Evolutionary conservation across 2,888 invertebrate genomes (phyloP), one percentile per base, ranked within the genome.

Genomic region (Sarcophaga subvicina): DNA sequence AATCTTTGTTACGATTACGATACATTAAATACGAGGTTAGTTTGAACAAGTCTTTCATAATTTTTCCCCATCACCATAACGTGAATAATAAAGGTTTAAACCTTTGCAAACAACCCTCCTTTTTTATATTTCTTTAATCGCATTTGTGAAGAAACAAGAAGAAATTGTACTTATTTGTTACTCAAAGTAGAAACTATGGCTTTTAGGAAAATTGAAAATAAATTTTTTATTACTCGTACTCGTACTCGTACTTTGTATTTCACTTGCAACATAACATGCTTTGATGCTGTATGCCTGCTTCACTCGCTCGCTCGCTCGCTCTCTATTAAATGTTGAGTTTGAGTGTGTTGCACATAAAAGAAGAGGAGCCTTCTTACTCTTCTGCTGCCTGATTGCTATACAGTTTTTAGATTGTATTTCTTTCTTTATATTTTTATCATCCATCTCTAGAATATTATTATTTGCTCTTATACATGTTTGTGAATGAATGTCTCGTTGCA

Each of bases 401-500:
- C 10, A 79, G 64, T 54, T 79, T 63, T 63, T 71, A 64, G 63
- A 37, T 37, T 47, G 37, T 67, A 45, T 45, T 45, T 67, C 11
- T 64, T 12, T 8, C n/a, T 22, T n/a, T 67, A 45, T 67, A 37
- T 37, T n/a, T n/a, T 45, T 45, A 37, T 22, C 54, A 54, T 49
- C 62, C 70, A 83, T 79, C 4, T 72, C 20, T 62, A 75, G 47
- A 75, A 59, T 81, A 25, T 49, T 37, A 20, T 71, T 54, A 20
- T 37, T 49, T 73, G 22, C 67, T 12, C 64, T 62, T 71, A 67
- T 75, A n/a, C 37, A 37, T 37, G 37, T 37, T 37, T 37, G 37
- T 0, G 37, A 2, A 37, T 37, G 37, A 37, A 37, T 37, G 37
- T 37, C 37, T 37, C 37, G 10, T 89, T 89, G 75, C 89, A 94